Conservation (phyloP, 2,888 invertebrate species). For the Hedya salicella region DNA sequence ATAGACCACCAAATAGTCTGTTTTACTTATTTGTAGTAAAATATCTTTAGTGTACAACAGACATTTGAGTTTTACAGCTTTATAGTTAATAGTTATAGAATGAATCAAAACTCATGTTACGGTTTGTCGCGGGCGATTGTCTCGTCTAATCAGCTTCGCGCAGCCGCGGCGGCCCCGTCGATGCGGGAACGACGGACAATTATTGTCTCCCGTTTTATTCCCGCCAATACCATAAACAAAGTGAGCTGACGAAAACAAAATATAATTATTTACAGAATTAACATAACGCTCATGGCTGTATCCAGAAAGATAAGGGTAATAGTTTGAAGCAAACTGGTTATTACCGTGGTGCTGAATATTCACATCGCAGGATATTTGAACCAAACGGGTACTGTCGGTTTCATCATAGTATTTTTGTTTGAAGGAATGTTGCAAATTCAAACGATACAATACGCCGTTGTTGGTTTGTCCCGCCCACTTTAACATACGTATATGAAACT, state of each 20-base stretch:
- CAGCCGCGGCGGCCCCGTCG: constrained; percentile 46
- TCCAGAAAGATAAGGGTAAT: neutral
- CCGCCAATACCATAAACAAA: constrained; percentile 42
- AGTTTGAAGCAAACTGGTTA: neutral
- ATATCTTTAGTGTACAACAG: no score
- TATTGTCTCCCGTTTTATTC: constrained; percentile 61
- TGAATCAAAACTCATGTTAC: neutral
- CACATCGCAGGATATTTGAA: no score
- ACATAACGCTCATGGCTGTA: constrained; percentile 7
- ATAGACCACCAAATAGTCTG: no score
- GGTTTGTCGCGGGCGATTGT: neutral
- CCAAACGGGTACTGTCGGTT: neutral
- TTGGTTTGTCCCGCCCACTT: neutral
- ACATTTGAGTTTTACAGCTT: no score
- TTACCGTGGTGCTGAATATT: no score
- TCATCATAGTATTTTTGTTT: neutral
- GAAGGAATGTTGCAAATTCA: neutral
- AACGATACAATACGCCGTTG: neutral
- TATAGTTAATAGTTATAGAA: no score
- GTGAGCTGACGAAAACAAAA: constrained; percentile 37
- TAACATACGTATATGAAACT: no score
- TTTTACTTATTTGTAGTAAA: no score
- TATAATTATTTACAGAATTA: constrained; percentile 3
- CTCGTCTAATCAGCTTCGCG: constrained; percentile 17
- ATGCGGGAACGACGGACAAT: constrained; percentile 55